Base-by-base conservation (phyloP, 2,113 vertebrate species). In the Perca schrenkii region DNA sequence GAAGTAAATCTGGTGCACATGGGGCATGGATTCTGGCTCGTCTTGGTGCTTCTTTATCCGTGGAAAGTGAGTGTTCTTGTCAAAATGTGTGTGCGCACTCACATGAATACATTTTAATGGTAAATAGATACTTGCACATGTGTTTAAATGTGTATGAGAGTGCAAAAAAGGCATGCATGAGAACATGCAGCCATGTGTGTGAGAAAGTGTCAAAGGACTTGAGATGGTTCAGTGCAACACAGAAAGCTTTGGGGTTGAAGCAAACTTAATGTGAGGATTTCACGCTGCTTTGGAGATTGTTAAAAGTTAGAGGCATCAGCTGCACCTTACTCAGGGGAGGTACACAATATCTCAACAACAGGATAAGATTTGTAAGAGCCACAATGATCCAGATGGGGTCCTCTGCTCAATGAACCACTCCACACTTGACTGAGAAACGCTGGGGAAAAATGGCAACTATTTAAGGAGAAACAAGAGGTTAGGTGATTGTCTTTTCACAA, bases 301-400 rank as follows among this genome's bases (percentile, higher is more conserved):
- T 85, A 72, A 84, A 91, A 91, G 71, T 78, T 82, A 53, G 69
- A 84, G 71, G 88, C 86, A 84, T 92, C 92, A 92, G 91, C 91
- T 93, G 92, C 88, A 87, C 80, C 81, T 79, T 70, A 53, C 68
- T 47, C 70, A 1, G 62, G 70, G 71, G 82, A 85, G 82, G 85
- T 86, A 83, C 90, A 89, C 84, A 82, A 76, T 58, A 82, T 81
- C 70, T 83, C 74, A 65, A 84, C 85, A 83, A 70, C 83, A 62
- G 85, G 75, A 86, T 74, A 75, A 28, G 53, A 82, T 75, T 34
- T 77, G 56, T 61, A 62, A 78, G 53, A 70, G 82, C 62, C 21
- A 57, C 67, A 21, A 31, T 65, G 72, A 80, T 82, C 79, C 92
- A 93, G 89, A 90, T 86, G 89, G 80, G 70, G 73, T 82, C 74